Evolutionary conservation across 2,113 vertebrate genomes (phyloP).

Genomic region (Colinus virginianus): DNA sequence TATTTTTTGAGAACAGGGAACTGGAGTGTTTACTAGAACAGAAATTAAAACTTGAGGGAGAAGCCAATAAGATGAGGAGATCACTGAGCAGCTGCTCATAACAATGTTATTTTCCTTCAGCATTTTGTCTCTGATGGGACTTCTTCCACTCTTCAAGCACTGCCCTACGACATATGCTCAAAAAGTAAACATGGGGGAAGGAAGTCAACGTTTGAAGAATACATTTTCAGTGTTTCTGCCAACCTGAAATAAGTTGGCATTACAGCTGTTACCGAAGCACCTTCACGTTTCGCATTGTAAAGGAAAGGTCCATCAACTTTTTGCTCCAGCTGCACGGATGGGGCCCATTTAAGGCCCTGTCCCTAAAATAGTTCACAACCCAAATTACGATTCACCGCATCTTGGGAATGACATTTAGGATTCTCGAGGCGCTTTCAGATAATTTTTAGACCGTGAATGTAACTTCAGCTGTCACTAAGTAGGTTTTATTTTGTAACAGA

Average conservation of each 20-base stretch:
- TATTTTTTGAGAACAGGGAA: neutral
- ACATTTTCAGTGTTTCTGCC: neutral
- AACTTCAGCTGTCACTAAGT: conserved; percentile 57
- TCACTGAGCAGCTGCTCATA: neutral
- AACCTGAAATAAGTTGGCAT: neutral
- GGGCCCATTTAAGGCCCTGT: conserved; percentile 30
- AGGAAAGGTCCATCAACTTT: neutral
- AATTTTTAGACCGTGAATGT: neutral
- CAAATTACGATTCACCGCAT: conserved; percentile 57
- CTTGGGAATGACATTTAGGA: conserved; percentile 67
- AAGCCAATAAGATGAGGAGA: neutral
- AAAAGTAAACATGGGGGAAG: neutral
- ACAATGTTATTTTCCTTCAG: neutral
- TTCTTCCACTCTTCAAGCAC: neutral
- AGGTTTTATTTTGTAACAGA: conserved; percentile 50
- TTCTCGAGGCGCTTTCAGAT: conserved; percentile 57
- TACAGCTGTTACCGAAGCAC: neutral
- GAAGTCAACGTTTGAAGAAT: neutral
- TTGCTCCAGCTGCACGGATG: conserved; percentile 21
- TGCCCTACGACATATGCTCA: neutral
- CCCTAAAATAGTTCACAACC: conserved; percentile 62
- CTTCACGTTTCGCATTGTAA: neutral
- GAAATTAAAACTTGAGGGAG: neutral
- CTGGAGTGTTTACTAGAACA: neutral
- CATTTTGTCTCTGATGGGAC: neutral